phyloP scores from a whole-genome alignment of 2,797 vertebrate genomes.

The Salarias fasciatus region DNA sequence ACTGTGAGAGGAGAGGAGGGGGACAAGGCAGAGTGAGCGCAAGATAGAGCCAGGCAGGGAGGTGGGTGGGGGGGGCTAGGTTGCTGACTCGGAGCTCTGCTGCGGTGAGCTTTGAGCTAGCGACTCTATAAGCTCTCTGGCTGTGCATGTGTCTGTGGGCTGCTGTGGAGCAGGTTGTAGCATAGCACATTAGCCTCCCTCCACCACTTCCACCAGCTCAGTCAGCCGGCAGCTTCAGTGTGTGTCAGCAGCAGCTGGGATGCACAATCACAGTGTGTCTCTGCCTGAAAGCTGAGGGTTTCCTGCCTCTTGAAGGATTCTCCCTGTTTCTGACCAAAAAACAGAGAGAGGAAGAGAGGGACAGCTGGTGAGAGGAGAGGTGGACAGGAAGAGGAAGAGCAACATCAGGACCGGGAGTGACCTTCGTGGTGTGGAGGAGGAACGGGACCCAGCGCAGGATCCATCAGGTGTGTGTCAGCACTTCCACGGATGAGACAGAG shows the following conservation, averaged over 20 bases:
- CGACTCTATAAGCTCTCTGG: conserved; percentile 52
- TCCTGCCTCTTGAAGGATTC: conserved; percentile 64
- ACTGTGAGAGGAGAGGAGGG: conserved; percentile 57
- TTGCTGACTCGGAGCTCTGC: conserved; percentile 75
- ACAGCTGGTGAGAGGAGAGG: conserved; percentile 15
- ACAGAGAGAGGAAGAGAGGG: conserved; percentile 39
- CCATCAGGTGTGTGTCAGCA: conserved; percentile 77
- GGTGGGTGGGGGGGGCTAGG: conserved; percentile 41
- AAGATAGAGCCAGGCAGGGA: conserved; percentile 32
- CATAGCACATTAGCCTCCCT: conserved; percentile 62
- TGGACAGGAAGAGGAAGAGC: conserved; percentile 43
- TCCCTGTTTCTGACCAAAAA: conserved; percentile 48
- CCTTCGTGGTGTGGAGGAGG: conserved; percentile 67
- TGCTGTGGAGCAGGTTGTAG: conserved; percentile 62
- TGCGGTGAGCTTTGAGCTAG: conserved; percentile 72
- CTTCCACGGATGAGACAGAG: conserved; percentile 49
- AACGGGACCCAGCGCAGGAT: conserved; percentile 43
- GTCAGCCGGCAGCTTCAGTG: conserved; percentile 54
- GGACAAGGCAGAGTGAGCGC: conserved; percentile 46
- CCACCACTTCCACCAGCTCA: conserved; percentile 48
- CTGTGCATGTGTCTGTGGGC: conserved; percentile 41
- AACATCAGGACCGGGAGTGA: conserved; percentile 59
- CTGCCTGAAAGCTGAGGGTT: conserved; percentile 63
- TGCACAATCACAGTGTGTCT: conserved; percentile 50
- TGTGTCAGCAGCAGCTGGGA: conserved; percentile 43